These are phyloP conservation scores for Vimba vimba DNA, from an alignment of 2,113 vertebrate genomes.

Conservation along the genomic window DNA sequence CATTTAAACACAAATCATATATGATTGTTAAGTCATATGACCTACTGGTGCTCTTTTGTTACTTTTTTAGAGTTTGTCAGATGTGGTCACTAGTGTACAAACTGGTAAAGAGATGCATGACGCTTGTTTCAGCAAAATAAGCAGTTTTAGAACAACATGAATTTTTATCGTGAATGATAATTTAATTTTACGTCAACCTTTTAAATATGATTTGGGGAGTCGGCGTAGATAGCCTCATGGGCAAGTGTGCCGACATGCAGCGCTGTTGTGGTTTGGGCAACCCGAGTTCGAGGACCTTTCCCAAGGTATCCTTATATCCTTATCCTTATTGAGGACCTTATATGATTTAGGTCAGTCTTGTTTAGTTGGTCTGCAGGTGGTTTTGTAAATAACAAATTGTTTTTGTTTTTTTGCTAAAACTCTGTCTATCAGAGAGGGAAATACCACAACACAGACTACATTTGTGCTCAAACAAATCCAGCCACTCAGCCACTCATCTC, in stretches of 20 bases:
- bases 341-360: neutral
- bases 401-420: neutral
- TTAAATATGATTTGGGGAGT: neutral
- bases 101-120: neutral
- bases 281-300: too few relatives aligned
- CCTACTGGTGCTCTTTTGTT: neutral
- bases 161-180: neutral
- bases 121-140: neutral
- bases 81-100: neutral
- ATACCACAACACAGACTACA: neutral
- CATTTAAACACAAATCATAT: neutral
- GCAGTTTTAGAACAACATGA: too few relatives aligned
- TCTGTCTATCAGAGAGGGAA: neutral
- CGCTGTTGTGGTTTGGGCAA: too few relatives aligned
- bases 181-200: neutral
- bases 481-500: neutral
- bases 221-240: too few relatives aligned
- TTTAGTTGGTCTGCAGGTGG: too few relatives aligned
- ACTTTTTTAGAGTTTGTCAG: neutral
- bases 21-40: neutral
- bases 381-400: neutral
- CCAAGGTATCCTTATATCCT: too few relatives aligned
- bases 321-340: too few relatives aligned
- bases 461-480: neutral
- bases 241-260: too few relatives aligned